Base-by-base conservation (phyloP, 2,888 invertebrate species). In the Leptopterna dolabrata region DNA sequence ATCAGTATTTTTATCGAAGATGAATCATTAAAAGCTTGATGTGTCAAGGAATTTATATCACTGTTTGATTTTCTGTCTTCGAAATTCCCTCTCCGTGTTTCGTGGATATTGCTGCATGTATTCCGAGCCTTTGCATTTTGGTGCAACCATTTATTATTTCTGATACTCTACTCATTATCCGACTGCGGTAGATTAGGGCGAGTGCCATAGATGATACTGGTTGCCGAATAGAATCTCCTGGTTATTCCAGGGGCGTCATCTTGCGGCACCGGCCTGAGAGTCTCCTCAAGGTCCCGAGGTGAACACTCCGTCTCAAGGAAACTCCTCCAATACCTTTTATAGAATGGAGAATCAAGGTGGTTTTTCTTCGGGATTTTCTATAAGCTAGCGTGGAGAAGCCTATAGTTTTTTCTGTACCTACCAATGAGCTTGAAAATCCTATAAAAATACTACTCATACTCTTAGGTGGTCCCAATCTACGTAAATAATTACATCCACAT, bases 221-320 rank as follows among this genome's bases (percentile, higher is more conserved):
- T 11, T 24, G 63, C 24, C 63, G 63, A 19, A 63, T 63, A 63
- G 63, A 11, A 24, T 19, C 73, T 73, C 30, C 36, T 3, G 36
- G 73, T 41, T 30, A 36, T 19, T 41, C 36, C 36, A n/a, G 78
- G 14, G 45, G 78, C 78, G 78, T 43, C 78, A 78, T 78, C 78
- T 78, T 43, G 78, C 78, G 78, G 78, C 78, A 45, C 78, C 78
- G 78, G 78, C 78, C 78, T 27, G 78, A 78, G 78, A 78, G 45
- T 78, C 78, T 27, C 14, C 45, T 45, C 78, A 78, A 78, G 78
- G 78, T 78, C 78, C 45, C 19, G 78, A 78, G 78, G 78, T 78
- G 41, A 78, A 78, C 78, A 78, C 78, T 45, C 78, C 43, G 24
- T 78, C 78, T 78, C 78, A 78, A 78, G 78, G 78, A 78, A 78